Evolutionary conservation across 2,888 invertebrate genomes (phyloP), one percentile per base, ranked within the genome.

Genomic region (Brachyopa scutellaris): DNA sequence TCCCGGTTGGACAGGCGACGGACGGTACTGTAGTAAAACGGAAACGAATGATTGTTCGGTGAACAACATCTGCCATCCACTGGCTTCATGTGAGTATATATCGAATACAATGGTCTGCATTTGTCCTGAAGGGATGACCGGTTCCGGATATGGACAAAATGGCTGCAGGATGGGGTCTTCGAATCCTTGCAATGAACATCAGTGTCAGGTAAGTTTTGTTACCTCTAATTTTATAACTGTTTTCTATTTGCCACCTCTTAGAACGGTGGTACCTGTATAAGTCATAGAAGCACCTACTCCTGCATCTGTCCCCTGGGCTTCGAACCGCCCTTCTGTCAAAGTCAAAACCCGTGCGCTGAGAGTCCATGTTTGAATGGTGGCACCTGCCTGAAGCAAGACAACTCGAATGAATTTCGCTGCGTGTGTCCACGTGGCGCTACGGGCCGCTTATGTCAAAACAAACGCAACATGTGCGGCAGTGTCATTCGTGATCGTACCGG

Each of bases 311-410:
- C 87, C n/a, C 76, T 78, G 0, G 89, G 89, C 0, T 89, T 85
- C 17, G 84, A 84, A 86, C 95, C 95, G 5, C 88, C 90, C 6
- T 92, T 92, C 57, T 97, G 97, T 64, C 87, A 90, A 4, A 85
- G 90, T 3, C 87, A 90, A 0, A 92, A 95, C 87, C 92, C 92
- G 0, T 98, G 98, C 87, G 88, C 89, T 7, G 92, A 92, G 1
- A 93, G 93, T 88, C 97, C 97, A 0, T 98, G 98, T 88, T 91
- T 91, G 83, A 97, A 98, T 89, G 95, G 95, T 1, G 98, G 96
- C 1, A 93, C 93, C 2, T 98, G 98, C 87, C 80, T 77, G 0
- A 84, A 86, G 0, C 29, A 84, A 3, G 79, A 76, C 0, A 36
- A 47, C 2, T 51, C 80, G n/a, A 76, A 85, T 0, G 62, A 61